These are phyloP conservation scores for Plodia interpunctella DNA, from an alignment of 1,140 invertebrate species.

Conservation along the genomic window DNA sequence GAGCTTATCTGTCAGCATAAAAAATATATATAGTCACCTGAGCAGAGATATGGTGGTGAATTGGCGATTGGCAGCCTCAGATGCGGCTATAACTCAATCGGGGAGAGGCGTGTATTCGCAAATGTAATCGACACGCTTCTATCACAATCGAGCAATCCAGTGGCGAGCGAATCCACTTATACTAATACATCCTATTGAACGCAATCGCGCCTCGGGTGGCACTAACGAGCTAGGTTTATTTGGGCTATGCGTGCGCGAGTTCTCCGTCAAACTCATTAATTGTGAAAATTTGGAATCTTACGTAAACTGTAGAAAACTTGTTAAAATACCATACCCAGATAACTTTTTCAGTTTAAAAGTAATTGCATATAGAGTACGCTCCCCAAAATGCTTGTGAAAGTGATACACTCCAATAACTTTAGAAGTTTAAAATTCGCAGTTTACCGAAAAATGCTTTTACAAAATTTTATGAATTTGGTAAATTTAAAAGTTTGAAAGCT, in stretches of 20 bases:
- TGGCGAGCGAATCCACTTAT: conserved; percentile 36
- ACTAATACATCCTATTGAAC: conserved; percentile 51
- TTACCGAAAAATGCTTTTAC: too few relatives aligned
- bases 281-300: not conserved
- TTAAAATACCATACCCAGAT: too few relatives aligned
- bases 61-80: conserved; percentile 25
- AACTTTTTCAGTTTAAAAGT: too few relatives aligned
- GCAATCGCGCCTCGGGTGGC: conserved; percentile 25
- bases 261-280: not conserved
- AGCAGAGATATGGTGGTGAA: conserved; percentile 34
- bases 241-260: conserved; percentile 24
- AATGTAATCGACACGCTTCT: conserved; percentile 40
- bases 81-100: conserved; percentile 58
- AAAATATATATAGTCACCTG: conserved; percentile 20
- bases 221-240: conserved; percentile 33
- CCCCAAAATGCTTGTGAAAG: too few relatives aligned
- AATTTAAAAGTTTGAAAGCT: too few relatives aligned
- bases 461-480: too few relatives aligned
- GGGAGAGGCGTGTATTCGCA: conserved; percentile 22
- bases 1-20: not conserved
- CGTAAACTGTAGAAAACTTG: too few relatives aligned
- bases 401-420: too few relatives aligned
- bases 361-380: too few relatives aligned
- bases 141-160: conserved; percentile 41
- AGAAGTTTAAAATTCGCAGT: too few relatives aligned